These are phyloP conservation scores for Chlorospingus semifuscus DNA, from an alignment of 2,797 vertebrate species.

Conservation along the genomic window DNA sequence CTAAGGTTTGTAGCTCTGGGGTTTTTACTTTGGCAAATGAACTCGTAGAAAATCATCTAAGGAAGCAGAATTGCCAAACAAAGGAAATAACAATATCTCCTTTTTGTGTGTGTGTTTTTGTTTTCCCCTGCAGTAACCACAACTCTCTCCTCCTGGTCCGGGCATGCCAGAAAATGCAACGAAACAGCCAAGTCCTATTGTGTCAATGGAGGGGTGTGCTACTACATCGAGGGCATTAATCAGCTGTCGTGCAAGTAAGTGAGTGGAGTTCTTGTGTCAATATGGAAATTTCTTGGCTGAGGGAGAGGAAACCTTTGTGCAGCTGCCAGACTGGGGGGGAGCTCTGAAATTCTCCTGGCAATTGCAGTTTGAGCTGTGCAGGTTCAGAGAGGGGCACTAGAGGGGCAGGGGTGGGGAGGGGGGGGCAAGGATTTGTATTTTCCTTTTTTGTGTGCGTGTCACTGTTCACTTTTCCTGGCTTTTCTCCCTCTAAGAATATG, in stretches of 20 bases:
- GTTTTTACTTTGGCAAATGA: neutral
- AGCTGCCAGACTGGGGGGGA: neutral
- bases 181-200: constrained; percentile 95
- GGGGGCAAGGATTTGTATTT: neutral
- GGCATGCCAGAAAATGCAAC: constrained; percentile 94
- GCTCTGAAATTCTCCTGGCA: neutral
- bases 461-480: neutral
- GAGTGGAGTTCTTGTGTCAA: constrained; percentile 60
- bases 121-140: constrained; percentile 83
- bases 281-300: neutral
- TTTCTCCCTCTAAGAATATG: neutral
- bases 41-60: neutral
- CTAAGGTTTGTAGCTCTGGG: neutral
- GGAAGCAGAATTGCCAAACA: neutral
- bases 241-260: constrained; percentile 98
- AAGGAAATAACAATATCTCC: constrained; percentile 39
- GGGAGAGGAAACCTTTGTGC: neutral
- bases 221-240: constrained; percentile 96
- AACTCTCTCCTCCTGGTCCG: constrained; percentile 89
- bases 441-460: neutral
- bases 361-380: neutral
- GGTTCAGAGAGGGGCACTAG: neutral
- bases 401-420: neutral
- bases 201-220: constrained; percentile 96
- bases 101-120: constrained; percentile 35